phyloP scores from a whole-genome alignment of 2,113 vertebrate species.

The Merops nubicus region DNA sequence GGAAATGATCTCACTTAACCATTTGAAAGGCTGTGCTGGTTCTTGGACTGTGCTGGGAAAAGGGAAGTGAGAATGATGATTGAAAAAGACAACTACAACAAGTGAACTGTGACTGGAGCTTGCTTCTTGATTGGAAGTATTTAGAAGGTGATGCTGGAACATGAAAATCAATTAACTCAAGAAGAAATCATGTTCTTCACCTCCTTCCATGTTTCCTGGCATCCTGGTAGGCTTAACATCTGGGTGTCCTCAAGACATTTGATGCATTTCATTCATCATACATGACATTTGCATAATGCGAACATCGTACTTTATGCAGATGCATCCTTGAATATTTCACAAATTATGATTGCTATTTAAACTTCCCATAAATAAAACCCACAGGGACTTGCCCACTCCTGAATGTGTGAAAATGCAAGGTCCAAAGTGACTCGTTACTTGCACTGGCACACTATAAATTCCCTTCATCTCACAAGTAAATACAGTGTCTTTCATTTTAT shows the following conservation, averaged over 20 bases:
- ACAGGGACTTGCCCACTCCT: constrained; percentile 63
- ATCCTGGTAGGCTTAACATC: constrained; percentile 73
- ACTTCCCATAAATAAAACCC: constrained; percentile 70
- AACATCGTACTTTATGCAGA: constrained; percentile 77
- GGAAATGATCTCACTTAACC: neutral
- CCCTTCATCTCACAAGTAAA: constrained; percentile 58
- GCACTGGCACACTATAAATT: constrained; percentile 42
- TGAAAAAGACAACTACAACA: constrained; percentile 27
- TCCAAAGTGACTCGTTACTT: constrained; percentile 44
- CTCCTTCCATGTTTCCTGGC: constrained; percentile 67
- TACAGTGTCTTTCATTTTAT: constrained; percentile 65
- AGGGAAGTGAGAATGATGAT: constrained; percentile 8
- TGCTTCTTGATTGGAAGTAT: constrained; percentile 64
- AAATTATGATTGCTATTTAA: constrained; percentile 72
- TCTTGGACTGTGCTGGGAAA: neutral
- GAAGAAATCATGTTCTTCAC: constrained; percentile 58
- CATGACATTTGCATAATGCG: constrained; percentile 81
- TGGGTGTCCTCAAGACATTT: constrained; percentile 80
- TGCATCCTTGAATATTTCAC: constrained; percentile 71
- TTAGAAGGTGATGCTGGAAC: constrained; percentile 71
- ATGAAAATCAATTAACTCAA: constrained; percentile 70
- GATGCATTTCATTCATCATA: constrained; percentile 79
- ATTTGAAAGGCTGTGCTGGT: neutral
- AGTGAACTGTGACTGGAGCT: constrained; percentile 46
- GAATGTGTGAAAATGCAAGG: constrained; percentile 28